Conservation (phyloP, 1,140 invertebrate genomes). For the Eupristina koningsbergeri region DNA sequence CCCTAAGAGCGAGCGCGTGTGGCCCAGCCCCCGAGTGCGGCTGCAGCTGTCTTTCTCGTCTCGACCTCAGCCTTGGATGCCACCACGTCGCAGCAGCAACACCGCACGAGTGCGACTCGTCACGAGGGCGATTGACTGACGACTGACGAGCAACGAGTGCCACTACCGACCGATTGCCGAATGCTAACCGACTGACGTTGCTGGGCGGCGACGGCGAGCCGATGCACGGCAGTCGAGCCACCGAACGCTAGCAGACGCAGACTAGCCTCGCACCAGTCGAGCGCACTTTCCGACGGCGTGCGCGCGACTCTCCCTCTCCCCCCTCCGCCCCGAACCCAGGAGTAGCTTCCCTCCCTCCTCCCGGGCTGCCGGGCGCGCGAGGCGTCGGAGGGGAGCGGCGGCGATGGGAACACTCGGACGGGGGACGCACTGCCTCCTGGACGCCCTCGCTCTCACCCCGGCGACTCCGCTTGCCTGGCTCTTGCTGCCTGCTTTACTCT, state of each 20-base stretch:
- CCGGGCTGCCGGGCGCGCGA: too few species aligned
- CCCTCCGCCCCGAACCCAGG: too few species aligned
- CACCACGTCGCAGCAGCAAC: too few species aligned
- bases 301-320: not conserved
- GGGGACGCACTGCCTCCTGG: not conserved
- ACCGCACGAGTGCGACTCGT: not conserved
- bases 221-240: not conserved
- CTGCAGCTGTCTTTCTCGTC: conserved; percentile 6
- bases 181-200: not conserved
- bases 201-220: not conserved
- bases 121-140: not conserved
- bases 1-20: not conserved
- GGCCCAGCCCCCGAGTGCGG: not conserved
- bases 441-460: not conserved
- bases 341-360: too few species aligned
- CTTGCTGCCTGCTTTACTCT: too few species aligned
- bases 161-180: too few species aligned
- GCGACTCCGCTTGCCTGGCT: not conserved
- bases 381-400: too few species aligned
- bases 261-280: not conserved
- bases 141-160: too few species aligned
- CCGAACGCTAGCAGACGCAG: not conserved
- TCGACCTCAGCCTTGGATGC: not conserved
- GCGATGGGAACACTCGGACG: too few species aligned
- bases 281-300: not conserved